phyloP scores from a whole-genome alignment of 2,113 vertebrate species.

The Pachypanchax playfairii region DNA sequence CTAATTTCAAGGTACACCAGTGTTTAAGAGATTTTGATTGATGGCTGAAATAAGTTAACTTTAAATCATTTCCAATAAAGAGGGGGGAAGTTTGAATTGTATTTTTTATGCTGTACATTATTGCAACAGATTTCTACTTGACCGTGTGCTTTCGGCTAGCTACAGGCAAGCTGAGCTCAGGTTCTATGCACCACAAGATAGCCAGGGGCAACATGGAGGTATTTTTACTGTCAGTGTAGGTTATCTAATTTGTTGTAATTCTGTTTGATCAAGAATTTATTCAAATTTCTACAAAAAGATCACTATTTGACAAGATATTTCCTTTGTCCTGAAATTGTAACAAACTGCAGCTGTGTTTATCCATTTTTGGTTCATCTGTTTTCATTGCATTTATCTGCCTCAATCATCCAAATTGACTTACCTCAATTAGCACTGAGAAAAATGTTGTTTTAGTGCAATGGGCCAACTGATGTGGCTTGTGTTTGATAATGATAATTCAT shows the following conservation, averaged over 20 bases:
- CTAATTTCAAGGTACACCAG: constrained; percentile 30
- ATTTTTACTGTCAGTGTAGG: constrained; percentile 40
- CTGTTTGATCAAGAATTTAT: constrained; percentile 29
- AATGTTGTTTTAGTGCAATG: constrained; percentile 15
- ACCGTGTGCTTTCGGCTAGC: constrained; percentile 48
- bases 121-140: constrained; percentile 40
- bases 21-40: constrained; percentile 41
- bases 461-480: constrained; percentile 17
- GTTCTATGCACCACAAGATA: constrained; percentile 54
- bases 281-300: constrained; percentile 25
- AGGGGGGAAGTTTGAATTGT: constrained; percentile 25
- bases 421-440: constrained; percentile 21
- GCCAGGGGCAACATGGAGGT: constrained; percentile 49
- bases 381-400: constrained; percentile 10
- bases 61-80: constrained; percentile 31
- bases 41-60: constrained; percentile 24
- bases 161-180: constrained; percentile 44
- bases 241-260: constrained; percentile 29
- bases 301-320: not conserved
- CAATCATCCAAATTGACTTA: constrained; percentile 12
- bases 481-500: constrained; percentile 55
- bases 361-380: constrained; percentile 2
- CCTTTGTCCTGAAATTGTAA: not conserved
- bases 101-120: constrained; percentile 26
- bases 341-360: constrained; percentile 7